These are phyloP conservation scores for Coendou prehensilis DNA, from an alignment of 2,797 vertebrate species.

Conservation along the genomic window DNA sequence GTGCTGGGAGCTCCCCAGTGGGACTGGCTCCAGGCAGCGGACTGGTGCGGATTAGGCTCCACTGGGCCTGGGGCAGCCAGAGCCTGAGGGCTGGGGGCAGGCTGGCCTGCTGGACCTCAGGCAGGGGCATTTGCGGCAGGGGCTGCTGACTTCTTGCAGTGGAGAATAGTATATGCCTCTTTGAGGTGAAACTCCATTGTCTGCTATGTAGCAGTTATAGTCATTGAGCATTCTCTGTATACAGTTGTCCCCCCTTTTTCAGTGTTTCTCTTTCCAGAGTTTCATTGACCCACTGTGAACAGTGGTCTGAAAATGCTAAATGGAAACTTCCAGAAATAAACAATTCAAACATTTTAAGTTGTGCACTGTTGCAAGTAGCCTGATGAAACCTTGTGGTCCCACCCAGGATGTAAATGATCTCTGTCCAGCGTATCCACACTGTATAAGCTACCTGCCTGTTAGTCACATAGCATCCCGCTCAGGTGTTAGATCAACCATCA, in stretches of 20 bases:
- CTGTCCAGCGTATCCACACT: neutral
- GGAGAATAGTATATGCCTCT: neutral
- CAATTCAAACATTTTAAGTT: neutral
- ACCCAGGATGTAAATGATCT: neutral
- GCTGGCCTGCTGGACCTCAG: neutral
- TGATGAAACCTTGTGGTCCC: neutral
- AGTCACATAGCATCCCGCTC: neutral
- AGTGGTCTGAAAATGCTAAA: neutral
- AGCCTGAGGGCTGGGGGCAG: neutral
- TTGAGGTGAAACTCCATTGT: neutral
- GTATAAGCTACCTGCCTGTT: neutral
- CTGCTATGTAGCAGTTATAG: neutral
- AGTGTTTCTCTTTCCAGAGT: neutral
- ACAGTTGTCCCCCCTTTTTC: neutral
- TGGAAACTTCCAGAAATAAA: neutral
- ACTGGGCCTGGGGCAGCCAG: neutral
- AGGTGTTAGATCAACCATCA: neutral
- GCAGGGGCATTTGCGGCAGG: neutral
- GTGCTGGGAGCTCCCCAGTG: neutral
- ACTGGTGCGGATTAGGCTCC: neutral
- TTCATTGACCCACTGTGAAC: neutral
- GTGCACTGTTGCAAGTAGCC: neutral
- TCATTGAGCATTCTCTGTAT: neutral
- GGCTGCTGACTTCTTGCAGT: neutral
- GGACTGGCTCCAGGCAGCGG: neutral